Conservation (phyloP, 2,113 vertebrate genomes). For the Embiotoca jacksoni region DNA sequence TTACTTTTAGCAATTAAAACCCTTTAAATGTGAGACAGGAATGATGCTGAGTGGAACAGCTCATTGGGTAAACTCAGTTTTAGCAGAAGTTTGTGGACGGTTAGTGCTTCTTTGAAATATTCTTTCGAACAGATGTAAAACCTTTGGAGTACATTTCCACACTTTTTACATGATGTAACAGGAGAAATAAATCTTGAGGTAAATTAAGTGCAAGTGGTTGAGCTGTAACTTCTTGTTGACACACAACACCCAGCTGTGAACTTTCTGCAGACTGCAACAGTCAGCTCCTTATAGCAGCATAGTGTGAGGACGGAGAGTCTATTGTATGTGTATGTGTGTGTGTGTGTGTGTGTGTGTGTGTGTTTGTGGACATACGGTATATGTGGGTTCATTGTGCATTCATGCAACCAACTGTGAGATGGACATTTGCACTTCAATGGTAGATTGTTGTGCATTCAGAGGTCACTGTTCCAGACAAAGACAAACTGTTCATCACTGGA, state of each 20-base stretch:
- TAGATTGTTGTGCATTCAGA: slow-evolving; percentile 68
- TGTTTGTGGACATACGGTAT: neutral
- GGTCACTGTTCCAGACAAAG: slow-evolving; percentile 64
- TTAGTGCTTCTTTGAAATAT: too few relatives aligned
- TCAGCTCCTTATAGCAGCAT: slow-evolving; percentile 6
- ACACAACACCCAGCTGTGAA: slow-evolving; percentile 41
- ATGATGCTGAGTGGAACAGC: too few relatives aligned
- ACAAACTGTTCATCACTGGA: slow-evolving; percentile 40
- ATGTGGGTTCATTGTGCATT: slow-evolving; percentile 65
- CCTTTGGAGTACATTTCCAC: neutral
- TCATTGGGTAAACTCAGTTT: too few relatives aligned
- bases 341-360: neutral
- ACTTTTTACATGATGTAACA: neutral
- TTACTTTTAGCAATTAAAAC: too few relatives aligned
- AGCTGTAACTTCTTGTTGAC: slow-evolving; percentile 1
- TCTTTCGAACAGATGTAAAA: too few relatives aligned
- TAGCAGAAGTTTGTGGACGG: too few relatives aligned
- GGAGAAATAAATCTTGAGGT: neutral
- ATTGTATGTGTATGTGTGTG: slow-evolving; percentile 10
- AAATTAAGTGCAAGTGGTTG: too few relatives aligned
- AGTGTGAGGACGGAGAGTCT: slow-evolving; percentile 23
- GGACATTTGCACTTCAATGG: slow-evolving; percentile 70
- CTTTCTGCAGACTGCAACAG: slow-evolving; percentile 4
- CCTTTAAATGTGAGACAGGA: too few relatives aligned
- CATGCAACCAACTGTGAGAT: slow-evolving; percentile 53